Base-by-base conservation (phyloP, 2,888 invertebrate species). In the Parthenolecanium corni region DNA sequence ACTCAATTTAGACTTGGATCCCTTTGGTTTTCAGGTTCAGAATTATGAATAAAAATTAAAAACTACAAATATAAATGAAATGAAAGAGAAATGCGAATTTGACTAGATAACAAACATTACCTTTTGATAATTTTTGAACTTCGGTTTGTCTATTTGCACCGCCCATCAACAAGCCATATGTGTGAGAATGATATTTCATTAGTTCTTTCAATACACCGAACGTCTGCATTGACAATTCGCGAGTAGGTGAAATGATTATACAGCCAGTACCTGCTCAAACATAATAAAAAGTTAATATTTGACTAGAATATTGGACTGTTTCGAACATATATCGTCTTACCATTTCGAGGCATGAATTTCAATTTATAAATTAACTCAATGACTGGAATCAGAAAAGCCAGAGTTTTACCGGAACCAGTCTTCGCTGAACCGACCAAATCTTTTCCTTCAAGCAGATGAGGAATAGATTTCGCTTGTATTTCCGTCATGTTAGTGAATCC, bases 211-310 rank as follows among this genome's bases (percentile, higher is more conserved):
- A 75, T 0, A 97, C 96, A 53, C 94, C 94, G 78, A 91, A 97
- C 0, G 94, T 97, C 76, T 97, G 96, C 91, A 97, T 94, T 0
- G 94, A 88, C 71, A 97, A 78, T 74, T 97, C 97, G 70, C 97
- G 79, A 1, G 97, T 97, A 0, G 97, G 97, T 1, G 95, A 95
- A 67, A 97, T 85, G 52, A 97, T 84, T 46, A 97, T 84, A 24
- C 88, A 87, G 16, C 96, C 96, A 64, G 95, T 93, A 14, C 70
- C 69, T 70, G 64, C n/a, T n/a, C n/a, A 3, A 23, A 64, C 44
- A 5, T 44, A 6, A 5, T 6, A 3, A 18, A 3, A 31, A 14
- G 18, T 44, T n/a, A 44, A n/a, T 44, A 5, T 44, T 3, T 16
- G 46, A 2, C 31, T 9, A 31, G 9, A 2, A 44, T 9, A 44